Evolutionary conservation across 2,797 vertebrate species (phyloP).

Genomic region (Rhabdomys pumilio): DNA sequence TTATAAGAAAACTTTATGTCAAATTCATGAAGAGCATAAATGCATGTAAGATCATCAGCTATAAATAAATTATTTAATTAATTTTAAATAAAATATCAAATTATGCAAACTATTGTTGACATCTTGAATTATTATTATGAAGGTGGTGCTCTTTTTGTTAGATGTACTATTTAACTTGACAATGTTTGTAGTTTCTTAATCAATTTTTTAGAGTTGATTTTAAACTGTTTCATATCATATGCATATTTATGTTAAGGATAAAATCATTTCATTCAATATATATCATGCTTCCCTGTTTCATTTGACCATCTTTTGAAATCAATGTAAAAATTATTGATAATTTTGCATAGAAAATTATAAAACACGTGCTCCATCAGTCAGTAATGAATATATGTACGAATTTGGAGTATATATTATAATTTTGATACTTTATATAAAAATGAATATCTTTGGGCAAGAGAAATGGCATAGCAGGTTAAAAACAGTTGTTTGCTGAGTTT

Average conservation of each 20-base stretch:
- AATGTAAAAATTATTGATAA: background rate
- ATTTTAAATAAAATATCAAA: background rate
- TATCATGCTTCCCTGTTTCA: background rate
- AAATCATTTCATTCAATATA: background rate
- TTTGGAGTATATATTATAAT: background rate
- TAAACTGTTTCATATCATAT: too few species aligned
- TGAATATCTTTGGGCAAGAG: background rate
- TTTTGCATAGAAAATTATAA: background rate
- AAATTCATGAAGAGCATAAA: background rate
- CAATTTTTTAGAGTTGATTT: background rate
- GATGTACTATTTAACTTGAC: background rate
- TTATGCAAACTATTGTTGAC: background rate
- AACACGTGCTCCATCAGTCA: background rate
- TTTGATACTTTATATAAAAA: background rate
- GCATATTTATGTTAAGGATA: background rate
- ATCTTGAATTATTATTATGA: background rate
- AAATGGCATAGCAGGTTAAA: background rate
- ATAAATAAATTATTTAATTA: background rate
- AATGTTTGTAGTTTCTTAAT: background rate
- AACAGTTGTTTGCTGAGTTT: background rate
- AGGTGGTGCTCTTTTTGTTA: background rate
- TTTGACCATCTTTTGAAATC: background rate
- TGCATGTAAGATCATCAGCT: too few species aligned
- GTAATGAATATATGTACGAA: constrained; percentile 11
- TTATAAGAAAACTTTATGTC: background rate